Conservation (phyloP, 2,888 invertebrate species). For the Axea sp. region DNA sequence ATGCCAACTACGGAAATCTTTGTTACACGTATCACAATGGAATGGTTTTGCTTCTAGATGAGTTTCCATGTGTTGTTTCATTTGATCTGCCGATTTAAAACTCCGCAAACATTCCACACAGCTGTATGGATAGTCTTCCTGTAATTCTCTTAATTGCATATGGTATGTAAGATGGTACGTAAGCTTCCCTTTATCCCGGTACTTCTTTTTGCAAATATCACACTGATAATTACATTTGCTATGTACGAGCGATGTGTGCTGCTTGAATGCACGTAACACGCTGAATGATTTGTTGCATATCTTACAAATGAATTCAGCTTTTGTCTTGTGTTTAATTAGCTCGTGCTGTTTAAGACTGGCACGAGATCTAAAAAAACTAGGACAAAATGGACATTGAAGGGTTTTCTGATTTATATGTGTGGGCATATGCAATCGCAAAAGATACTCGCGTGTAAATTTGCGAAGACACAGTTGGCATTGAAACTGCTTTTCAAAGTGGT, state of each 20-base stretch:
- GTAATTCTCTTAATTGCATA: not conserved
- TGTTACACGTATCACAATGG: constrained; percentile 7
- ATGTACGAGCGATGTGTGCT: constrained; percentile 1
- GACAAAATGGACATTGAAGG: constrained; percentile 10
- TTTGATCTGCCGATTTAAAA: constrained; percentile 3
- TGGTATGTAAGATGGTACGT: constrained; percentile 8
- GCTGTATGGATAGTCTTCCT: not conserved
- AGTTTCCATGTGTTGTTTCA: constrained; percentile 13
- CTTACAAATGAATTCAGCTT: constrained; percentile 12
- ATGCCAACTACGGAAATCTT: not conserved
- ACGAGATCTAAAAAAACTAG: constrained; percentile 1
- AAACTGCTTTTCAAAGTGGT: constrained; percentile 27
- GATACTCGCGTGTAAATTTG: constrained; percentile 23
- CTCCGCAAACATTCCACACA: constrained; percentile 10
- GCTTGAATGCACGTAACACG: not conserved
- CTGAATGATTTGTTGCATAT: constrained; percentile 1
- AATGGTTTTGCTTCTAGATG: not conserved
- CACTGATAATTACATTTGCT: not conserved
- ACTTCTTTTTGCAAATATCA: constrained; percentile 27
- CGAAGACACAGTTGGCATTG: constrained; percentile 20
- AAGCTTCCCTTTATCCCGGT: not conserved
- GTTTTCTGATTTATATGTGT: constrained; percentile 14
- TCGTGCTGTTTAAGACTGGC: constrained; percentile 26
- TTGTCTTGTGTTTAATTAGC: constrained; percentile 22
- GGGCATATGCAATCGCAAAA: constrained; percentile 24